Evolutionary conservation across 2,888 invertebrate genomes (phyloP), one percentile per base, ranked within the genome.

Genomic region (Microchrysa polita): DNA sequence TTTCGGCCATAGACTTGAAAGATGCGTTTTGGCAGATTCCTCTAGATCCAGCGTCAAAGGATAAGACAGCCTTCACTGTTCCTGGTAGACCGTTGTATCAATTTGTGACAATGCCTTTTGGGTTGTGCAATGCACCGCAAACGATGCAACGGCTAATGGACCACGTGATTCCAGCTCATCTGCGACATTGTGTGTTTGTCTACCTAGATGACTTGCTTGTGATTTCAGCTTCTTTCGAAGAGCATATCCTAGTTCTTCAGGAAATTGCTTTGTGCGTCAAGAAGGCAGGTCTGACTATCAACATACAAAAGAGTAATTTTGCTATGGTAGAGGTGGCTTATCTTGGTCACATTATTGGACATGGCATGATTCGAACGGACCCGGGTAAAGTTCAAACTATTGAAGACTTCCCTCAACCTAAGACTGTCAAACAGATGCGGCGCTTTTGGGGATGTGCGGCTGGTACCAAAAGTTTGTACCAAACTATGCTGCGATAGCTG

Each of bases 11-110:
- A 7, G 27, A 34, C 7, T 34, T 34, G 27, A 34, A 34, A 34
- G 27, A 34, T 34, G 27, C 27, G 27, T 34, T 34, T 34, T 34
- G 27, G 27, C 27, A 34, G 27, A 34, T 34, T 34, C 27, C 27
- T 7, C 7, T 34, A 34, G 27, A 34, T 34, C 4, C 2, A 34
- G 27, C 27, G 27, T 34, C 27, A 34, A 34, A 34, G n/a, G 52
- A 52, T 52, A 52, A 72, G 5, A 81, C 80, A 1, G 80, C 80
- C 0, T 78, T 77, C 23, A 74, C 79, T 0, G 79, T 81, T 1
- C 81, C 76, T 2, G 77, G 77, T 4, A 10, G 55, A 5, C 55
- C 55, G 55, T 18, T 57, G 16, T 57, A 57, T 22, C 55, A 57
- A 18, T 57, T 57, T 18, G 22, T 22, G 20, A 22, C 18, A 14